These are phyloP conservation scores for Diachasma alloeum DNA, from an alignment of 1,140 invertebrate genomes.

Conservation along the genomic window DNA sequence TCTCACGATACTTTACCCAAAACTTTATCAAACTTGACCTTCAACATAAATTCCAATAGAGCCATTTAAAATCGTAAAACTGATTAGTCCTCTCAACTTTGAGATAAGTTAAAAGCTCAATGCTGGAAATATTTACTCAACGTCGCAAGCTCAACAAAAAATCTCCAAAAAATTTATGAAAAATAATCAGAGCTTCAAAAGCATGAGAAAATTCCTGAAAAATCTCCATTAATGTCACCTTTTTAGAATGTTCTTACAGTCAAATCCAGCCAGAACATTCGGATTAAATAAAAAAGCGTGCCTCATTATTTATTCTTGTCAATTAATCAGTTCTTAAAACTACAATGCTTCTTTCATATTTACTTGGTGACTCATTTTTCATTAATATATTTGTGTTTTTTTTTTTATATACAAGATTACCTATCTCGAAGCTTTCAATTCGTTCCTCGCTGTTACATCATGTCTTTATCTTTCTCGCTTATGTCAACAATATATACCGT, in stretches of 20 bases:
- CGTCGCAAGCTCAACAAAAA: no score
- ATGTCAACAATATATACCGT: background rate
- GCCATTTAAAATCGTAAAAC: no score
- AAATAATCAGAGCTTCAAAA: no score
- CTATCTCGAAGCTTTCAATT: background rate
- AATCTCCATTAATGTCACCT: background rate
- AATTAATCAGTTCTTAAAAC: background rate
- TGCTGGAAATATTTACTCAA: background rate
- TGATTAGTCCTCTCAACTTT: no score
- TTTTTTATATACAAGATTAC: slow-evolving; percentile 11
- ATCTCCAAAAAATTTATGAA: no score
- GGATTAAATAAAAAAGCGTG: slow-evolving; percentile 13
- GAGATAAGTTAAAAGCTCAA: no score
- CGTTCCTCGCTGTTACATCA: background rate
- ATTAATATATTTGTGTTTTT: background rate
- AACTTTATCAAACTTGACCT: background rate
- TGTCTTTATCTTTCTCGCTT: background rate
- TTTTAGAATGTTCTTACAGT: background rate
- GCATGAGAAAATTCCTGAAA: no score
- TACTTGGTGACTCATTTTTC: background rate
- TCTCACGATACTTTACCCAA: background rate
- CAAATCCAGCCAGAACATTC: slow-evolving; percentile 2
- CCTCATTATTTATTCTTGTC: background rate
- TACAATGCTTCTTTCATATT: background rate
- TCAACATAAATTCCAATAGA: background rate